Evolutionary conservation across 2,888 invertebrate species (phyloP).

Genomic region (Aspidiotus destructor): DNA sequence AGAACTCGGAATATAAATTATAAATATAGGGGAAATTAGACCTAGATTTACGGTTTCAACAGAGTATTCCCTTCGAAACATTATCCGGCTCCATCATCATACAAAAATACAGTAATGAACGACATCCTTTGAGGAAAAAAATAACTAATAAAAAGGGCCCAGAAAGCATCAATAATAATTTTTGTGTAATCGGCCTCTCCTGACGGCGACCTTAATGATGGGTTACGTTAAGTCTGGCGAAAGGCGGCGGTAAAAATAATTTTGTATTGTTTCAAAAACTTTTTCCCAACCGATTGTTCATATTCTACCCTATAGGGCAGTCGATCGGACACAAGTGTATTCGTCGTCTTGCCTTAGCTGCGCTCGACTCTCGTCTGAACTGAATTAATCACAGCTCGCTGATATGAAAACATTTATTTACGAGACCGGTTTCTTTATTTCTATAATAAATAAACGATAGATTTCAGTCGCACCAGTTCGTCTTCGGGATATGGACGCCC

Average conservation of each 20-base stretch:
- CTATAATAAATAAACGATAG: conserved; percentile 24
- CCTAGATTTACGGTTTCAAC: no score
- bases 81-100: no score
- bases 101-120: no score
- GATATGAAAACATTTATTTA: conserved; percentile 21
- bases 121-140: no score
- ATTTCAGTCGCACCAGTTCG: conserved; percentile 22
- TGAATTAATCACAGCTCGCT: conserved; percentile 25
- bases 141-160: no score
- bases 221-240: conserved; percentile 26
- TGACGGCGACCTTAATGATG: conserved; percentile 28
- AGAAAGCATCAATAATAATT: no score
- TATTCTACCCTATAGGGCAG: conserved; percentile 13
- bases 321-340: background rate
- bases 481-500: conserved; percentile 8
- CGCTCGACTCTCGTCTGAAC: conserved; percentile 13
- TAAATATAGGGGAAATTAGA: no score
- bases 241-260: background rate
- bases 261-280: background rate
- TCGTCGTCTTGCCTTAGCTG: conserved; percentile 7
- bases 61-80: no score
- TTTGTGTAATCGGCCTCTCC: background rate
- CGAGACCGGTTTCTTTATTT: conserved; percentile 25
- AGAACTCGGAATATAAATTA: no score
- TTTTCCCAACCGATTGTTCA: background rate